Base-by-base conservation (phyloP, 2,113 vertebrate species). In the Patagioenas fasciata region DNA sequence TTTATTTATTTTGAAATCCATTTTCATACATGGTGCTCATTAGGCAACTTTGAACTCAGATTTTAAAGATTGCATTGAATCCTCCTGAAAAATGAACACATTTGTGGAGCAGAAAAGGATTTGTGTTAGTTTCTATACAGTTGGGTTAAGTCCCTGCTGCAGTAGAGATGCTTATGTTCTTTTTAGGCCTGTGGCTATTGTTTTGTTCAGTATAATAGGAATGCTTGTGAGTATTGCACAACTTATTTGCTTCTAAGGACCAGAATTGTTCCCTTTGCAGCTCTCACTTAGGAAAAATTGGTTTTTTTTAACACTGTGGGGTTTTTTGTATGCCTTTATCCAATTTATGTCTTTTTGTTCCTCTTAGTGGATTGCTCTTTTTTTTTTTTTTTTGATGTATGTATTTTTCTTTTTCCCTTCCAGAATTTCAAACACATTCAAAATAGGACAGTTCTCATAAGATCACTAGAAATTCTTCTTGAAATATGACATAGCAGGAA, bases 211-310 rank as follows among this genome's bases (percentile, higher is more conserved):
- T 66, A 6, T 44, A 79, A 38, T 26, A 74, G 13, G 81, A 89
- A 40, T 0, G 3, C 5, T 80, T 54, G 2, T 32, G 23, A 12
- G 16, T 56, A 4, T 80, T n/a, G 3, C 13, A 20, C 9, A 72
- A 14, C 29, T 23, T 36, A 10, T 34, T 24, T 50, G 5, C 11
- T 78, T 87, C 29, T 26, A 4, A 57, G 38, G 31, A 60, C 4
- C 7, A 85, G n/a, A 70, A 64, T 0, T 53, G 18, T 64, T n/a
- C 9, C 40, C 3, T 1, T 56, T 80, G 3, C 54, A 62, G 6
- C 13, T 77, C 13, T 80, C 40, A 66, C 20, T 74, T 48, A 78
- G 34, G 32, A 67, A 80, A 67, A 88, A 69, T 3, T 10, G 16
- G 31, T 83, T 4, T 38, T 29, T 90, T 90, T 34, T 65, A 38